phyloP scores from a whole-genome alignment of 2,113 vertebrate species.

The Ancistrus triradiatus region DNA sequence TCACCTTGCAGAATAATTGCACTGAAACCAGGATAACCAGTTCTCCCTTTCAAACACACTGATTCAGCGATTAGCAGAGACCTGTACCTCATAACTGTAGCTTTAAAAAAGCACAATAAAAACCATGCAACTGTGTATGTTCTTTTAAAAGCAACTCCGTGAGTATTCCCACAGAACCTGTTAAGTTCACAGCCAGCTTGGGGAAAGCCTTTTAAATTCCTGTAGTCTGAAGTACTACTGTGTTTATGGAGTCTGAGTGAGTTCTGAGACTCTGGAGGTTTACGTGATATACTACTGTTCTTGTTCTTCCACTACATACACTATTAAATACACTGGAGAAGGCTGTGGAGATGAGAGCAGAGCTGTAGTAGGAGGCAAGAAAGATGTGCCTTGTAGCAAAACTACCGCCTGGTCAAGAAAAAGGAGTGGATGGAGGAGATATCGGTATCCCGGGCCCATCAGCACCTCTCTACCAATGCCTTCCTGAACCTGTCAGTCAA shows the following conservation, averaged over 20 bases:
- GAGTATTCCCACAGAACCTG: not conserved
- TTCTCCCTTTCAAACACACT: constrained; percentile 8
- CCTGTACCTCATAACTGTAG: constrained; percentile 1
- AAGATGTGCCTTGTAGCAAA: not conserved
- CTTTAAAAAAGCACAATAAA: not conserved
- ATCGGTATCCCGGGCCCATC: constrained; percentile 14
- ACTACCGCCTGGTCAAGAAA: not conserved
- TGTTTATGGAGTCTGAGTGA: not conserved
- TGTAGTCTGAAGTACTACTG: not conserved
- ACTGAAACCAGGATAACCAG: constrained; percentile 27
- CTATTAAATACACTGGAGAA: not conserved
- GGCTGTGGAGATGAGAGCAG: not conserved
- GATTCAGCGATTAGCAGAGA: constrained; percentile 13
- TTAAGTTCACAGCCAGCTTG: not conserved
- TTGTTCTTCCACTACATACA: not conserved
- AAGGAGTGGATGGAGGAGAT: not conserved
- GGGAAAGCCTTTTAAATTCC: constrained; percentile 7
- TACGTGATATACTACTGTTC: constrained; percentile 7
- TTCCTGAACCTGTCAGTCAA: constrained; percentile 29
- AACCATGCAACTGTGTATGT: not conserved
- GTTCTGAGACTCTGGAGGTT: not conserved
- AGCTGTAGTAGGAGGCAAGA: too few relatives aligned
- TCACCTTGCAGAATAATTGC: constrained; percentile 3
- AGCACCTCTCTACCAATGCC: constrained; percentile 11
- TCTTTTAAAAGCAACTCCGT: not conserved